These are phyloP conservation scores for Oryzias celebensis DNA, from an alignment of 2,113 vertebrate species.

Conservation along the genomic window DNA sequence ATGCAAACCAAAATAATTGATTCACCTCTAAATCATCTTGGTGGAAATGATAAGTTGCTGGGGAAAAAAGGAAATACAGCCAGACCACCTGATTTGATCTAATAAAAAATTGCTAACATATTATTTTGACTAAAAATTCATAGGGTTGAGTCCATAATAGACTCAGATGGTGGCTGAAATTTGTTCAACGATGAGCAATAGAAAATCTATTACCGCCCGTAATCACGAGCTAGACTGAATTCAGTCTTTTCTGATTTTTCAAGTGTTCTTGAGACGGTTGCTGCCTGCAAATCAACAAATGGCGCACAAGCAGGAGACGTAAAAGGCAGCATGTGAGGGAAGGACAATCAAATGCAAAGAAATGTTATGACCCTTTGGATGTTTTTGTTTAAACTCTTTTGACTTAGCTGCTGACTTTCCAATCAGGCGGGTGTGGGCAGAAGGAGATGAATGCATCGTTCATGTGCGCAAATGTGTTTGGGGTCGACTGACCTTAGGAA, in stretches of 20 bases:
- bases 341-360: not conserved
- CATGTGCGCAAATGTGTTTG: not conserved
- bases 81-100: not conserved
- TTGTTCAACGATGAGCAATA: not conserved
- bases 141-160: not conserved
- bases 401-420: not conserved
- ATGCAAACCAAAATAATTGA: too few relatives aligned
- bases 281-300: not conserved
- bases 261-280: not conserved
- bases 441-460: too few relatives aligned
- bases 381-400: not conserved
- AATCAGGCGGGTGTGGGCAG: not conserved
- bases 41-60: not conserved
- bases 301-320: not conserved
- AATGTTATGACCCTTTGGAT: not conserved
- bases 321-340: not conserved
- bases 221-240: not conserved
- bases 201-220: not conserved
- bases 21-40: too few relatives aligned
- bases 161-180: not conserved
- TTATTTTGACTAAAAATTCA: too few relatives aligned
- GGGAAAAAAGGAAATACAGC: too few relatives aligned
- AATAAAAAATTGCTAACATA: not conserved
- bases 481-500: slow-evolving; percentile 51
- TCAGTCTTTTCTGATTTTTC: not conserved